These are phyloP conservation scores for Stegodyphus mimosarum DNA, from an alignment of 1,140 invertebrate species.

Conservation along the genomic window DNA sequence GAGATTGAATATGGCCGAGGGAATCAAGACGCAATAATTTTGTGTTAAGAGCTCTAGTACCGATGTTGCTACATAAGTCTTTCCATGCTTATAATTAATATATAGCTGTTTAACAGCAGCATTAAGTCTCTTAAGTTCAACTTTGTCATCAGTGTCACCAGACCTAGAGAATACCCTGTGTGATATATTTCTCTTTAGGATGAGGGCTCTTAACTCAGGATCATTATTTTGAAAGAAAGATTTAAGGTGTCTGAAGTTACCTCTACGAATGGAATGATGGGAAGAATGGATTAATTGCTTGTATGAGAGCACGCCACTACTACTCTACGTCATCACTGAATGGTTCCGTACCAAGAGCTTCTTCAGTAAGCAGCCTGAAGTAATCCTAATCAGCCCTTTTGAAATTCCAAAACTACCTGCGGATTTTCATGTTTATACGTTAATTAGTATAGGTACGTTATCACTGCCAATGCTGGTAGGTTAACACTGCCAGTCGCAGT, in stretches of 20 bases:
- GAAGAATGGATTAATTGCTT: slow-evolving; percentile 1
- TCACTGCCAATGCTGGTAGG: no score
- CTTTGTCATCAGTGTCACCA: not conserved
- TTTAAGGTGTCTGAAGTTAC: slow-evolving; percentile 18
- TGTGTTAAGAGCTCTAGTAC: not conserved
- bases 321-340: not conserved
- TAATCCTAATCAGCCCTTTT: not conserved
- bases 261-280: no score
- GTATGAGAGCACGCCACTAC: not conserved
- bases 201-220: not conserved
- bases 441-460: no score
- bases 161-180: not conserved
- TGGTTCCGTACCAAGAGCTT: not conserved
- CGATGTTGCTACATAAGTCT: not conserved
- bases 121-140: slow-evolving; percentile 18
- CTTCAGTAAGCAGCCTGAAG: not conserved
- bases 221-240: slow-evolving; percentile 12
- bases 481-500: not conserved
- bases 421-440: not conserved
- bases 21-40: not conserved
- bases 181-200: slow-evolving; percentile 6
- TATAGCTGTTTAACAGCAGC: not conserved
- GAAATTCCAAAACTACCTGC: not conserved
- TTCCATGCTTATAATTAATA: not conserved
- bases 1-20: not conserved